Percentiles rank a stretch among this genome's conserved stretches.
Evolutionary conservation across 2,113 vertebrate species (phyloP).

Genomic region (Micromys minutus): DNA sequence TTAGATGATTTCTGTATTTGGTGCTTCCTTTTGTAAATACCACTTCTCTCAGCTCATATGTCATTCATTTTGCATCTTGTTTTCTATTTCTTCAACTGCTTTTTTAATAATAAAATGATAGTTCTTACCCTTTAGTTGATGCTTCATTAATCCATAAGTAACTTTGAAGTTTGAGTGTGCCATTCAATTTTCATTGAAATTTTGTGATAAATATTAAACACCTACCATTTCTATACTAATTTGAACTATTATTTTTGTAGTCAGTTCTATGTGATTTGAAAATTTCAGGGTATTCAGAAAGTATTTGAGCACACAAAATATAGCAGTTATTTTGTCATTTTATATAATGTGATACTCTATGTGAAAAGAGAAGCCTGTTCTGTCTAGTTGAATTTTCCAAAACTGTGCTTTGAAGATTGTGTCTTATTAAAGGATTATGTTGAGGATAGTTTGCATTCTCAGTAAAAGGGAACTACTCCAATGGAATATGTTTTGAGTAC

Average conservation of each 20-base stretch:
- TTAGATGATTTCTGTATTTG: not conserved
- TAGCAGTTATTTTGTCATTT: not conserved
- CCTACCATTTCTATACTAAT: not conserved
- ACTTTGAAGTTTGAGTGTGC: not conserved
- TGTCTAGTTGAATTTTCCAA: not conserved
- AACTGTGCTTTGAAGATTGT: conserved; percentile 23
- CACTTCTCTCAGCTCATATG: not conserved
- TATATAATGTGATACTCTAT: conserved; percentile 9
- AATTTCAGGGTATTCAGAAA: not conserved
- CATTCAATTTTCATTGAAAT: not conserved
- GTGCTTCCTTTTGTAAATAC: not conserved
- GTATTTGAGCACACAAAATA: not conserved
- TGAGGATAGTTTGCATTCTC: not conserved
- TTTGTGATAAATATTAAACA: not conserved
- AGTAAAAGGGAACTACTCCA: not conserved
- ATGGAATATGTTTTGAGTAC: not conserved
- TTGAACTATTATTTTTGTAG: not conserved
- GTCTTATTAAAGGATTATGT: conserved; percentile 25
- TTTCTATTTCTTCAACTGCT: not conserved
- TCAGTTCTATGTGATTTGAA: not conserved
- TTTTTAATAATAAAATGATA: not conserved
- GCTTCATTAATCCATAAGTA: not conserved
- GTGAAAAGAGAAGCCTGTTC: not conserved
- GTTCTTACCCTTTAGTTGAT: not conserved
- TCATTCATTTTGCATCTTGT: not conserved